Percentiles rank a stretch among this genome's conserved stretches.
These are phyloP conservation scores for Urocitellus parryii DNA, from an alignment of 2,113 vertebrate genomes.

Conservation along the genomic window DNA sequence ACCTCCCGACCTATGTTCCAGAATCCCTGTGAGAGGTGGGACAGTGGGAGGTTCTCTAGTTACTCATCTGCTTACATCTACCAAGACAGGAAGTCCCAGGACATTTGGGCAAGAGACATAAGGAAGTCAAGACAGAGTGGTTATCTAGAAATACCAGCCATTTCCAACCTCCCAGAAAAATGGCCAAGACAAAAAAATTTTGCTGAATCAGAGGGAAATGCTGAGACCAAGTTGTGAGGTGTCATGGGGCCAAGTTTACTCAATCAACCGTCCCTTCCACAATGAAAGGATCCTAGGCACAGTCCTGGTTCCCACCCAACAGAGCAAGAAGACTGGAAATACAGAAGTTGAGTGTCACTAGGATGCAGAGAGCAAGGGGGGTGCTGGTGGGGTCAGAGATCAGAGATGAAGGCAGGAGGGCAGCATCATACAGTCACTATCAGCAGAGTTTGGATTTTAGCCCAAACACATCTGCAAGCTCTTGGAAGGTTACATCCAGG, in stretches of 20 bases:
- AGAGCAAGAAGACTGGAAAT: not conserved
- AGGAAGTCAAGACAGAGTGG: not conserved
- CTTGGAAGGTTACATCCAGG: not conserved
- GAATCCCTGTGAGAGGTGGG: not conserved
- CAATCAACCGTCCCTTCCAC: too few relatives aligned
- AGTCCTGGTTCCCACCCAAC: not conserved
- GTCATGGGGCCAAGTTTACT: not conserved
- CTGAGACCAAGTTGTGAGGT: not conserved
- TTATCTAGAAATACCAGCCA: not conserved
- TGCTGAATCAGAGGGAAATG: constrained; percentile 17
- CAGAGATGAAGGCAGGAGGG: not conserved
- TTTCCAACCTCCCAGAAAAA: constrained; percentile 4
- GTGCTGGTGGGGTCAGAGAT: not conserved
- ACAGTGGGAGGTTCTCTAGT: accelerated
- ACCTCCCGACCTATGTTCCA: not conserved
- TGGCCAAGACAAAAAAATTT: not conserved
- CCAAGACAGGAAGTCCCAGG: not conserved
- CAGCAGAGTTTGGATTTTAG: not conserved
- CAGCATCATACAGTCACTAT: not conserved
- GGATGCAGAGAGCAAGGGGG: not conserved
- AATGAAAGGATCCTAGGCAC: not conserved
- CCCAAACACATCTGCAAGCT: too few relatives aligned
- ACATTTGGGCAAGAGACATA: not conserved
- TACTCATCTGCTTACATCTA: not conserved
- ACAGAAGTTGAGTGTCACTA: not conserved